These are phyloP conservation scores for Linnaemya tessellans DNA, from an alignment of 2,888 invertebrate species.

Conservation along the genomic window DNA sequence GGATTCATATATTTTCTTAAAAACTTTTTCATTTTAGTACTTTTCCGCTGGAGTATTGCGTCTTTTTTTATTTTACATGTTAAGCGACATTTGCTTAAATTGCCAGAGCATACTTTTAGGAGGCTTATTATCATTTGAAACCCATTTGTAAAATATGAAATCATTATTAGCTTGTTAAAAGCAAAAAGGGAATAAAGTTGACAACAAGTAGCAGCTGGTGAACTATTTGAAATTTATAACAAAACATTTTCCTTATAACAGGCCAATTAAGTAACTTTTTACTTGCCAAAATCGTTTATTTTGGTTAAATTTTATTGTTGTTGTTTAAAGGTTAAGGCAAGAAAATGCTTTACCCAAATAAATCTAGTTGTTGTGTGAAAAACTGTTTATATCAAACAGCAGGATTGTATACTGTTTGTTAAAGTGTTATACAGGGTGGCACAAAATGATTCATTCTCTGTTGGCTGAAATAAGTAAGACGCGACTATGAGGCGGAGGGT, in stretches of 20 bases:
- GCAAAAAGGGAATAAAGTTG: neutral
- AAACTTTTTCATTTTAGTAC: constrained; percentile 37
- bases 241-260: neutral
- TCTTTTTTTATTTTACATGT: neutral
- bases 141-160: constrained; percentile 33
- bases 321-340: neutral
- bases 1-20: neutral
- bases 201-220: constrained; percentile 16
- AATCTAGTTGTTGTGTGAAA: neutral
- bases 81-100: constrained; percentile 28
- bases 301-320: constrained; percentile 20
- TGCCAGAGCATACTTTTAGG: constrained; percentile 25
- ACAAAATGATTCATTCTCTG: too few species aligned
- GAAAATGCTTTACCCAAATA: neutral
- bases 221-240: neutral
- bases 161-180: constrained; percentile 12
- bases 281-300: constrained; percentile 13
- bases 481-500: too few species aligned
- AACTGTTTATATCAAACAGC: neutral
- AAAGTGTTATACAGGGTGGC: neutral
- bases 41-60: constrained; percentile 7
- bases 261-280: constrained; percentile 35
- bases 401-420: neutral
- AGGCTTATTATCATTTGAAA: constrained; percentile 32
- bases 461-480: too few species aligned